Evolutionary conservation across 2,113 vertebrate genomes (phyloP), one percentile per base, ranked within the genome.

Genomic region (Scomber japonicus): DNA sequence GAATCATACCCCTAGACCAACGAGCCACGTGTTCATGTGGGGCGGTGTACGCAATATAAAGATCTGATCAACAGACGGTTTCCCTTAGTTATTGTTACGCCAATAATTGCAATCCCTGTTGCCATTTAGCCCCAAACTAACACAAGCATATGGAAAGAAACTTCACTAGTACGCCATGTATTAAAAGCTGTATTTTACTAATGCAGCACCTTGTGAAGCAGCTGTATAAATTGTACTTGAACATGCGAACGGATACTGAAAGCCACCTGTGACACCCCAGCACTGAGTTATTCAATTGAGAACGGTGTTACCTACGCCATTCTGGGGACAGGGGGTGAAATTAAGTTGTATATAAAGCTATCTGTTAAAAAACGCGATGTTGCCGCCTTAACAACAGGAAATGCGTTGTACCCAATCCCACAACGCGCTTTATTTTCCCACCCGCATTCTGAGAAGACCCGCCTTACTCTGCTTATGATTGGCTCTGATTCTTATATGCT

Each of bases 1-100:
- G 35, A 40, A 40, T 40, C 35, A 40, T 40, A 40, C 35, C 35
- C 35, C 35, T 40, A 40, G 35, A 40, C 88, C 92, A 94, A 94
- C 93, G 93, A 94, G 93, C 93, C 93, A 93, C 90, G 91, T 91
- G 91, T 80, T 21, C 81, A 2, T 0, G 0, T 0, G 0, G 3
- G 12, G 0, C 2, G 44, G 14, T 0, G 17, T 0, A 45, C 1
- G 0, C 0, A 0, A 3, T 0, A 48, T 74, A 82, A 24, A 2
- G 2, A 40, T 40, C 9, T 27, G 24, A 27, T 27, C 24, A 27
- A 27, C 2, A 27, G 24, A 27, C 24, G 24, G 24, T 27, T 27
- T 27, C 2, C 24, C 2, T 3, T 27, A 27, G 2, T 27, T n/a
- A 27, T 44, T 0, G 8, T 51, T 60, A 14, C 2, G 11, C 10